These are phyloP conservation scores for Lytechinus variegatus DNA, from an alignment of 35 echinoderm and acorn worm species.

Conservation along the genomic window DNA sequence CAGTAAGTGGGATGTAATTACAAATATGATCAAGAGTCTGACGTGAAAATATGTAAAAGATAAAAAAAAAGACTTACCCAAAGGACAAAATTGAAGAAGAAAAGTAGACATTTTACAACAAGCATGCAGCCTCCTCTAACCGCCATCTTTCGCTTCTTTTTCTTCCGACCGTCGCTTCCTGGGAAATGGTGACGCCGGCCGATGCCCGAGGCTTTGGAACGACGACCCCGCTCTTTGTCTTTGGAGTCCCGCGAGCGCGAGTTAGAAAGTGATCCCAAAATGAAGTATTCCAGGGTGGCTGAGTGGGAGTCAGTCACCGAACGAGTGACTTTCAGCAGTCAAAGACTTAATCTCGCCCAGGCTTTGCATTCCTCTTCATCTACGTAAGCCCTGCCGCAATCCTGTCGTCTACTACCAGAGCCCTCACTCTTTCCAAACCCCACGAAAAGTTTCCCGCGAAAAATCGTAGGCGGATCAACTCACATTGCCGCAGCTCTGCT, in stretches of 20 bases:
- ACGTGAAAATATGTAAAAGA: too few relatives aligned
- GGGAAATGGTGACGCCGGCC: constrained; percentile 8
- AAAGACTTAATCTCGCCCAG: constrained; percentile 28
- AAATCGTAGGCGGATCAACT: constrained; percentile 8
- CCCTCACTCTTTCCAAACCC: not conserved
- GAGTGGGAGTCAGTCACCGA: not conserved
- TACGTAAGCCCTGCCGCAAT: not conserved
- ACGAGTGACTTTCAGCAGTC: not conserved
- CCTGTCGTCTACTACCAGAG: not conserved
- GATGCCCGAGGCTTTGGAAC: constrained; percentile 24
- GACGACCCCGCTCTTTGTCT: constrained; percentile 20
- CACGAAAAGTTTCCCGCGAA: not conserved
- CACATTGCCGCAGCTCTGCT: not conserved
- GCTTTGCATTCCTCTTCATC: constrained; percentile 9
- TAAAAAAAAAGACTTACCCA: constrained; percentile 64
- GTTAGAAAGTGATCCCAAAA: constrained; percentile 31
- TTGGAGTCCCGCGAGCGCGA: constrained; percentile 39
- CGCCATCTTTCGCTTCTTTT: constrained; percentile 68
- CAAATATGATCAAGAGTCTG: too few relatives aligned
- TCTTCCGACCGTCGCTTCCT: not conserved
- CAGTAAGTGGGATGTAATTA: too few relatives aligned
- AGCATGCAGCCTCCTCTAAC: constrained; percentile 69
- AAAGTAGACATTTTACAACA: constrained; percentile 70
- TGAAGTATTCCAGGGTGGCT: constrained; percentile 47
- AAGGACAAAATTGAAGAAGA: constrained; percentile 77